Conservation (phyloP, 92 coral and sea anemone species). For the Heliopora coerulea region DNA sequence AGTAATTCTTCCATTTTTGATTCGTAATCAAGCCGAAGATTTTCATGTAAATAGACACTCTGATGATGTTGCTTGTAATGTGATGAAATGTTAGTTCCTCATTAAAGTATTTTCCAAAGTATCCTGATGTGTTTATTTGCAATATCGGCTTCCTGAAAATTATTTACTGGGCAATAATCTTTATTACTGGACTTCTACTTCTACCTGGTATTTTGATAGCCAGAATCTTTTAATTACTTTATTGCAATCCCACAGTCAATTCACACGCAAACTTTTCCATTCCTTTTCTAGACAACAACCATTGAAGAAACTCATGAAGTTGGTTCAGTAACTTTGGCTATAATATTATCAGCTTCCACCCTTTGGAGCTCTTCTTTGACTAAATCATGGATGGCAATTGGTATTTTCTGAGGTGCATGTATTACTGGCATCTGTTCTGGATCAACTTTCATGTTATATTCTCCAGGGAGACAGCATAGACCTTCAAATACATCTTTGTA, state of each 20-base stretch:
- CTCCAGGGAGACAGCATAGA: slow-evolving; percentile 14
- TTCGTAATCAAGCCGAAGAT: no score
- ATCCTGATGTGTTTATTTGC: no score
- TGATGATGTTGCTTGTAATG: no score
- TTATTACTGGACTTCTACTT: no score
- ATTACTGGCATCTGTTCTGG: not conserved
- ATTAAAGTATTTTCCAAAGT: no score
- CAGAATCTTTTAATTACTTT: slow-evolving; percentile 2
- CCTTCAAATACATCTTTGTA: slow-evolving; percentile 10
- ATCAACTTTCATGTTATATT: slow-evolving; percentile 7
- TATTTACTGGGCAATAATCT: no score
- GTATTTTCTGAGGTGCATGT: slow-evolving; percentile 22
- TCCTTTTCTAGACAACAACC: slow-evolving; percentile 20
- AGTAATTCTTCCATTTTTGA: no score
- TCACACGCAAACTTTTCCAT: slow-evolving; percentile 8
- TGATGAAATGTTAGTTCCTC: no score
- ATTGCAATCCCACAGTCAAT: not conserved
- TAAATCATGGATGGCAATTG: slow-evolving; percentile 1
- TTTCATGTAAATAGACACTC: no score
- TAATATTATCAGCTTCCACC: slow-evolving; percentile 9
- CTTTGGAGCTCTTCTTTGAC: slow-evolving; percentile 8
- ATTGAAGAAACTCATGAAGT: slow-evolving; percentile 18
- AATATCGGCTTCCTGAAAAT: no score
- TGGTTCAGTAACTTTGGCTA: slow-evolving; percentile 11
- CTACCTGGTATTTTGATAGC: no score